These are phyloP conservation scores for Malacoctenus gilli DNA, from an alignment of 2,797 vertebrate genomes.

Conservation along the genomic window DNA sequence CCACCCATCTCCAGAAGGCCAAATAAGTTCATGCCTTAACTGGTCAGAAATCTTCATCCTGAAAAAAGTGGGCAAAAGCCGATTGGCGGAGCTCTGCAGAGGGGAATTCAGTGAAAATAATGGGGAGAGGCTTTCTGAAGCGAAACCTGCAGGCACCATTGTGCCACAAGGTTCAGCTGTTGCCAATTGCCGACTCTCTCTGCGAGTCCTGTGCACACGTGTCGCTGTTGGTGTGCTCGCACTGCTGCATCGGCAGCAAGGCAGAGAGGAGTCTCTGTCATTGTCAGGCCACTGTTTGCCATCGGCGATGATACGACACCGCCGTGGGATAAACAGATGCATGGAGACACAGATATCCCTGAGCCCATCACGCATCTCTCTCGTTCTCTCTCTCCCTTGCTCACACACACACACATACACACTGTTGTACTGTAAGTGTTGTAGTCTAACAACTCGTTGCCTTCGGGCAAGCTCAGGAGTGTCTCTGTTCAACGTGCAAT, in stretches of 20 bases:
- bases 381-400: constrained; percentile 14
- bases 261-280: constrained; percentile 66
- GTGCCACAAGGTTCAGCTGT: constrained; percentile 38
- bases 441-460: constrained; percentile 61
- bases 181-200: constrained; percentile 41
- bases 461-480: constrained; percentile 64
- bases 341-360: constrained; percentile 67
- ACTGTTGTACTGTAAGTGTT: constrained; percentile 50
- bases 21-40: no score
- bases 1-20: no score
- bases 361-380: constrained; percentile 55
- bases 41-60: no score
- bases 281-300: constrained; percentile 72
- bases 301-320: constrained; percentile 68
- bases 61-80: no score
- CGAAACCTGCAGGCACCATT: constrained; percentile 33
- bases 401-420: constrained; percentile 9
- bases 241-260: constrained; percentile 54
- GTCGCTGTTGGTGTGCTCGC: constrained; percentile 16
- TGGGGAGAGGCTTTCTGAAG: constrained; percentile 14
- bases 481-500: constrained; percentile 49
- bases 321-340: constrained; percentile 73
- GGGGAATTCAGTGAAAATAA: no score
- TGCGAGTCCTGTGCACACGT: constrained; percentile 8
- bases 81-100: no score